Evolutionary conservation across 1,140 invertebrate genomes (phyloP).

Genomic region (Arctopsyche grandis): DNA sequence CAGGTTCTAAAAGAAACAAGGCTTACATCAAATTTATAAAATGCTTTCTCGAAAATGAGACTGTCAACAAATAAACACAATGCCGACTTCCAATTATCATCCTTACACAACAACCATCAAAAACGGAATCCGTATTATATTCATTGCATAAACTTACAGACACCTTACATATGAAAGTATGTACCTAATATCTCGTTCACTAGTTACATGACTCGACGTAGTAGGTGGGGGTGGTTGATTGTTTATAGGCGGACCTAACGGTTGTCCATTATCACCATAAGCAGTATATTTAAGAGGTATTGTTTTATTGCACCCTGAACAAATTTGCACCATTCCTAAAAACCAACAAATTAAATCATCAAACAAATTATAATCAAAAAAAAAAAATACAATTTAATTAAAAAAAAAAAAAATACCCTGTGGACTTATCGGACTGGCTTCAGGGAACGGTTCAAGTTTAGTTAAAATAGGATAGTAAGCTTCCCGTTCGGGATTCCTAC

Average conservation of each 20-base stretch:
- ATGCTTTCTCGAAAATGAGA: too few species aligned
- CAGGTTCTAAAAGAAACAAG: too few species aligned
- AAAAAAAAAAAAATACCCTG: slow-evolving; percentile 65
- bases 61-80: too few species aligned
- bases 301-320: slow-evolving; percentile 84
- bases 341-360: not conserved
- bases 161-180: slow-evolving; percentile 10
- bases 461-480: slow-evolving; percentile 90
- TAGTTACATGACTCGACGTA: slow-evolving; percentile 18
- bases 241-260: slow-evolving; percentile 5
- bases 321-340: slow-evolving; percentile 82
- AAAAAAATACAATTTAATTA: slow-evolving; percentile 19
- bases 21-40: too few species aligned
- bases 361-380: not conserved
- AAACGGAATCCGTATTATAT: too few species aligned
- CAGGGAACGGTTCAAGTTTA: slow-evolving; percentile 78
- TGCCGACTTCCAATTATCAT: too few species aligned
- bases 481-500: slow-evolving; percentile 83
- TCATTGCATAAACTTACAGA: not conserved
- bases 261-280: slow-evolving; percentile 67
- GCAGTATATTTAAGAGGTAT: slow-evolving; percentile 84
- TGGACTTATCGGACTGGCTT: slow-evolving; percentile 84
- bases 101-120: too few species aligned
- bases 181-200: slow-evolving; percentile 52
- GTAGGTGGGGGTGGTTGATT: slow-evolving; percentile 33